A percentile compares a stretch with the other conserved stretches of the same genome.
Conservation (phyloP, 2,888 invertebrate genomes). For the Drosophila seclusa region DNA sequence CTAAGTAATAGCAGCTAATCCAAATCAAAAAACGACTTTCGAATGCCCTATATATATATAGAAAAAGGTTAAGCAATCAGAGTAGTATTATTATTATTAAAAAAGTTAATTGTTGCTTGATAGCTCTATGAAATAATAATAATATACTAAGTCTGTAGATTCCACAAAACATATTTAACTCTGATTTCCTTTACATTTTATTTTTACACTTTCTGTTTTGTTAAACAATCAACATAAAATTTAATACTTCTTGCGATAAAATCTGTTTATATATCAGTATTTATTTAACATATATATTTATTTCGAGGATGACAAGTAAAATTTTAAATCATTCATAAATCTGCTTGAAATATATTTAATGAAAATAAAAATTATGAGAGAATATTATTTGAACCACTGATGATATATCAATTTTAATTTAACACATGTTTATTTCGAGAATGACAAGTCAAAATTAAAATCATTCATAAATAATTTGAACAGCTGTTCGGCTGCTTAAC, state of each 20-base stretch:
- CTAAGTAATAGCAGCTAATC: constrained; percentile 43
- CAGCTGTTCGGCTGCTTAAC: neutral
- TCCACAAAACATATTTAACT: neutral
- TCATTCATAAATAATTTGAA: neutral
- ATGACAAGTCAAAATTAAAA: neutral
- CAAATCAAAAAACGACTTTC: constrained; percentile 26
- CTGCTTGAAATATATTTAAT: too few species aligned
- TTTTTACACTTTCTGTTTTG: neutral
- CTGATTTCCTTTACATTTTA: neutral
- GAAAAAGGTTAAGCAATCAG: neutral
- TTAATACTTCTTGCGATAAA: too few species aligned
- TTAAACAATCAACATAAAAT: neutral
- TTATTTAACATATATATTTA: too few species aligned
- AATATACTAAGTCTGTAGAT: too few species aligned
- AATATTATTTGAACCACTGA: neutral
- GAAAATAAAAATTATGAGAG: neutral
- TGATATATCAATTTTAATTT: neutral
- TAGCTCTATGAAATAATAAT: too few species aligned
- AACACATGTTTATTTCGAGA: neutral
- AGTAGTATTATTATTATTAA: neutral
- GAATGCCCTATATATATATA: constrained; percentile 13
- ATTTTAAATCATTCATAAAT: too few species aligned
- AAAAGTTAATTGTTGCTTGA: neutral
- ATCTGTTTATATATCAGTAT: too few species aligned
- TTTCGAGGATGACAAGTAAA: too few species aligned